These are phyloP conservation scores for Nipponia nippon DNA, from an alignment of 2,113 vertebrate genomes.

Conservation along the genomic window DNA sequence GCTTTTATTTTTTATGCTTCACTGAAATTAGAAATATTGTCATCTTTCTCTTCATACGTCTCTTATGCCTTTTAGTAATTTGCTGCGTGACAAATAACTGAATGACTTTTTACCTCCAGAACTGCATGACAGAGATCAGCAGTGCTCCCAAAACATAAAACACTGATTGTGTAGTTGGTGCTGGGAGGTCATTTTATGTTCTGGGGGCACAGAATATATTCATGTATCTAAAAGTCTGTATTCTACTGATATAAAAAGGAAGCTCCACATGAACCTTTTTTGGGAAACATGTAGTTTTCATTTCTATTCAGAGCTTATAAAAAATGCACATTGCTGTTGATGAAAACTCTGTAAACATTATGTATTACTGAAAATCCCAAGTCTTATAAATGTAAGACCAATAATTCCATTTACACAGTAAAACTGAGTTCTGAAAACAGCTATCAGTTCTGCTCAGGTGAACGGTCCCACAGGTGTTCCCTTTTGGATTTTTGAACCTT, in stretches of 20 bases:
- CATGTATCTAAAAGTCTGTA: not conserved
- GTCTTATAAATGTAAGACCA: not conserved
- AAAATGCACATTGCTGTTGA: not conserved
- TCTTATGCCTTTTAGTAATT: conserved; percentile 37
- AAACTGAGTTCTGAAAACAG: not conserved
- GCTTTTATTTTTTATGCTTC: conserved; percentile 28
- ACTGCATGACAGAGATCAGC: not conserved
- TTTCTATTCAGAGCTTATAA: not conserved
- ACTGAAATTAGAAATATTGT: conserved; percentile 52
- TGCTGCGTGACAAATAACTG: conserved; percentile 8
- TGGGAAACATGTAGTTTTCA: not conserved
- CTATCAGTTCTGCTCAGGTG: not conserved
- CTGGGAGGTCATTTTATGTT: conserved; percentile 12
- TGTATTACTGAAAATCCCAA: not conserved
- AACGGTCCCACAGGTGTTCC: not conserved
- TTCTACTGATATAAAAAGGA: not conserved
- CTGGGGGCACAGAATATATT: not conserved
- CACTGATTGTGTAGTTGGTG: not conserved
- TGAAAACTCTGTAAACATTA: not conserved
- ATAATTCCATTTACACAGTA: not conserved
- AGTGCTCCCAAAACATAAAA: not conserved
- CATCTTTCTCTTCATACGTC: not conserved
- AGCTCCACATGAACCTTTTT: not conserved
- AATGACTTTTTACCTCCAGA: conserved; percentile 32
- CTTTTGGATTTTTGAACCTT: not conserved